A percentile compares a stretch with the other conserved stretches of the same genome.
Conservation (phyloP, 2,113 vertebrate genomes). For the Leuciscus idus region DNA sequence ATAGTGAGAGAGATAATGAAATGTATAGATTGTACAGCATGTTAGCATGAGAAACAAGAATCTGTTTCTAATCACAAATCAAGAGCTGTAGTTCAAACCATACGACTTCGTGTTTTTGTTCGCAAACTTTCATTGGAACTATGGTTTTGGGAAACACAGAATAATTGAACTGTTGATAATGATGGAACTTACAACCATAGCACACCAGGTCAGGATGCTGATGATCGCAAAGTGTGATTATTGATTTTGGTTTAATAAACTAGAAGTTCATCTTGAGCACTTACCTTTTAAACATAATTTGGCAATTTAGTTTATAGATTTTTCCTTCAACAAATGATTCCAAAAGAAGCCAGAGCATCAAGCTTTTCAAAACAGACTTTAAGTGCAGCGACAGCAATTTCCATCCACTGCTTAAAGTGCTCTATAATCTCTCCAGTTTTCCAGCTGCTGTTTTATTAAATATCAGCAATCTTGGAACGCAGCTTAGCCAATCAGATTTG, state of each 20-base stretch:
- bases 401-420: neutral
- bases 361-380: too few species aligned
- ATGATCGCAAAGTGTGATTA: neutral
- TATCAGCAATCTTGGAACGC: neutral
- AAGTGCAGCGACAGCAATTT: too few species aligned
- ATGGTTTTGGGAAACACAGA: too few species aligned
- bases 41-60: too few species aligned
- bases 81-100: too few species aligned
- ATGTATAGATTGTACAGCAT: too few species aligned
- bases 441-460: neutral
- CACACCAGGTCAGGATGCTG: neutral
- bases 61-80: too few species aligned
- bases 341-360: neutral
- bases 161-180: neutral
- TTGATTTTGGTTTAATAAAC: neutral
- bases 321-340: neutral
- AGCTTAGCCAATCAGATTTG: neutral
- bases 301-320: neutral
- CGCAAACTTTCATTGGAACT: too few species aligned
- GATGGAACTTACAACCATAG: neutral
- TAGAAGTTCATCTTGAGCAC: neutral
- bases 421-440: neutral
- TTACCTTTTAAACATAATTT: neutral
- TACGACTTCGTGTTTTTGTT: too few species aligned
- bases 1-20: too few species aligned